Evolutionary conservation across 2,113 vertebrate genomes (phyloP), one percentile per base, ranked within the genome.

Genomic region (Rana temporaria): DNA sequence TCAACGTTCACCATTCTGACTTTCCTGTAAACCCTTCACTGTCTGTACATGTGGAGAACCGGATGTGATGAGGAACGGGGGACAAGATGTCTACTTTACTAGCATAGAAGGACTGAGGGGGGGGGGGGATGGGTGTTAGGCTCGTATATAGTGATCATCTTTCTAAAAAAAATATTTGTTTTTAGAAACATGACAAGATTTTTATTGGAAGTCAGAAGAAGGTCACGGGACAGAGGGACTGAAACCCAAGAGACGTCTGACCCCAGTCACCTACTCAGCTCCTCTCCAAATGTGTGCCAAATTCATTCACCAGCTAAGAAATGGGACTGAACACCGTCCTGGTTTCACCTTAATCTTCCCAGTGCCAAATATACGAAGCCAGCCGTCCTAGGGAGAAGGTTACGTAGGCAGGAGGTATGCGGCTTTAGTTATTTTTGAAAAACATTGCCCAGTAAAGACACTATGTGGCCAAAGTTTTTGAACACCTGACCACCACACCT

Each of bases 211-310:
- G 26, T 1, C 26, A 30, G 26, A 30, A 59, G 53, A 57, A 32
- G 20, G 32, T 60, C 14, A 19, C 56, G 56, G 34, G 34, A 38
- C 34, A 38, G 34, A 38, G 34, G 34, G 57, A 60, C 19, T 34
- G 20, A 20, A 62, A 73, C 12, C 19, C 18, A 55, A 72, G 15
- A 17, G 4, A 18, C 2, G 22, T 18, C 30, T 56, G 70, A 34
- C 19, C 55, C n/a, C 53, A 57, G 19, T 55, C 22, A 48, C 32
- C 48, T 64, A 26, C 22, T 55, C 26, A 16, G 24, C 63, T 26
- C 11, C 42, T 34, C 42, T 30, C 53, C 53, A 68, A 69, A 69
- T 69, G 30, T 79, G 77, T 79, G 77, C 77, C 77, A 79, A 79
- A 79, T 79, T 57, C 64, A 22, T 59, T 68, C 55, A 57, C 64